phyloP scores from a whole-genome alignment of 2,888 invertebrate genomes.

The Tetragnatha montana region DNA sequence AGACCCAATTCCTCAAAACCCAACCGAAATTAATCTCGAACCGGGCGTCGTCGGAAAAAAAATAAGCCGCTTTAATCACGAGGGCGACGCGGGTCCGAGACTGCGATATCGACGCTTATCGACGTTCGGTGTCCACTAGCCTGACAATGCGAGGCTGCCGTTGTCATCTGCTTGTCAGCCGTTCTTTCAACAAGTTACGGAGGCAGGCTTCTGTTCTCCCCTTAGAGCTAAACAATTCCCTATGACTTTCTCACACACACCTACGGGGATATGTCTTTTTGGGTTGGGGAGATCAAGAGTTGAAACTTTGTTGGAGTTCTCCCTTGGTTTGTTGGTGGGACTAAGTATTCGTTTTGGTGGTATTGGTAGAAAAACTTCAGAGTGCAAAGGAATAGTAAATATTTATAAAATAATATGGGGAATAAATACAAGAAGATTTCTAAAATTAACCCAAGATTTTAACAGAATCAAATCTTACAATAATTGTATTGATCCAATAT shows the following conservation, averaged over 20 bases:
- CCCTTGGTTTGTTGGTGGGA: too few relatives aligned
- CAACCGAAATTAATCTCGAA: not conserved
- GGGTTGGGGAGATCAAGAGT: not conserved
- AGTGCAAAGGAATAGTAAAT: too few relatives aligned
- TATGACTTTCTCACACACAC: not conserved
- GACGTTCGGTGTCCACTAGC: constrained; percentile 60
- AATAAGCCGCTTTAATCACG: not conserved
- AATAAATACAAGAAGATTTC: too few relatives aligned
- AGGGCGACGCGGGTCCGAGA: not conserved
- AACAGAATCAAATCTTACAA: too few relatives aligned
- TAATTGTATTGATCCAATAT: too few relatives aligned
- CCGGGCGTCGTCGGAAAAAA: not conserved
- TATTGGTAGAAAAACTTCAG: too few relatives aligned
- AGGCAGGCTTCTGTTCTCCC: constrained; percentile 14
- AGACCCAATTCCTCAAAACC: not conserved
- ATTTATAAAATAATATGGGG: too few relatives aligned
- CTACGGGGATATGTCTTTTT: not conserved
- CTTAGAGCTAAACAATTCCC: constrained; percentile 49
- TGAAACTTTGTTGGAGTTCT: too few relatives aligned
- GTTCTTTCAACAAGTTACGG: constrained; percentile 24
- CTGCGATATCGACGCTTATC: constrained; percentile 59
- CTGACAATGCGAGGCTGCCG: constrained; percentile 64
- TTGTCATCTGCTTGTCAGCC: constrained; percentile 64
- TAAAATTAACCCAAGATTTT: too few relatives aligned
- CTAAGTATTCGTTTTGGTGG: too few relatives aligned